Base-by-base conservation (phyloP, 2,113 vertebrate genomes). In the Cinclus mexicanus region DNA sequence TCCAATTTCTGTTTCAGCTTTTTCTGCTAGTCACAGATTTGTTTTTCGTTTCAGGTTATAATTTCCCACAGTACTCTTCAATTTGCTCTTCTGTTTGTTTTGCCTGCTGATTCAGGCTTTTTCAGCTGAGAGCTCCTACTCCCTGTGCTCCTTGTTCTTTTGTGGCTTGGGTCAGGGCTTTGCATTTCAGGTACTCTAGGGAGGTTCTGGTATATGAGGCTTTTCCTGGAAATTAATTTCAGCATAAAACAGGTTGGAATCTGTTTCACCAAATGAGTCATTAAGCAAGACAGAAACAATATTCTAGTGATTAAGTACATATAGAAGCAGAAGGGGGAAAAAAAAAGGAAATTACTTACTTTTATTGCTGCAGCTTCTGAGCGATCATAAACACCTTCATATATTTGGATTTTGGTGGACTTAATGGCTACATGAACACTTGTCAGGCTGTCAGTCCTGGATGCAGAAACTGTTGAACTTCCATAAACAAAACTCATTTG, bases 211-310 rank as follows among this genome's bases (percentile, higher is more conserved):
- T 22, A 52, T 12, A 53, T 2, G 10, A 46, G 28, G 25, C 20
- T 83, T 89, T 83, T 83, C 55, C 49, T 55, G 77, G 89, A 82
- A 94, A 91, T 82, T 33, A 52, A 94, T 82, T 89, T 68, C 69
- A 60, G 28, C 25, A 76, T 61, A 68, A 94, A 87, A 61, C 37
- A 72, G 23, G 41, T 41, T 17, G 23, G 81, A 85, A 89, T 89
- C 47, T 69, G 35, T 87, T 65, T 89, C 65, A 89, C 46, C 37
- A 87, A 85, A 65, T 50, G 21, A 78, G 59, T 84, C 74, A 82
- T 82, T 84, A 81, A 91, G 44, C 35, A 52, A 61, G 77, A 75
- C 0, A 68, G 37, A 77, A 89, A 79, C 39, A 71, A 13, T 1
- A 47, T 49, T 90, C 47, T 78, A 12, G 24, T 19, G 12, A 70